Base-by-base conservation (phyloP, 2,888 invertebrate genomes). In the Agapetus fuscipes region DNA sequence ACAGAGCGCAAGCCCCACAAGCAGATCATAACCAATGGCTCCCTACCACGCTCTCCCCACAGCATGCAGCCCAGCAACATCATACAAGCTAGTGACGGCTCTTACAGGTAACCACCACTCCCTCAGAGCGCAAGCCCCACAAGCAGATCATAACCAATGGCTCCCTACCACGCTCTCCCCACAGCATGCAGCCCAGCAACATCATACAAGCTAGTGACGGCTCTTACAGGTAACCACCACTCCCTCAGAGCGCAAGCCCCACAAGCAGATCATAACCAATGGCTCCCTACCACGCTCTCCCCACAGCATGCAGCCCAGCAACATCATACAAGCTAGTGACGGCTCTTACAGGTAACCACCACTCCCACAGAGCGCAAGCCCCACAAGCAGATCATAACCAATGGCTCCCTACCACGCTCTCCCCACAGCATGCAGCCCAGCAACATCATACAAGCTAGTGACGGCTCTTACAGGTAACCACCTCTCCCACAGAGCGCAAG, bases 21-120 rank as follows among this genome's bases (percentile, higher is more conserved):
- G 52, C 76, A 77, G 51, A 91, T 91, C 40, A 91, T 87, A 57
- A 91, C 91, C 0, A 91, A 91, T 55, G 91, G 91, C 1, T 90
- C 90, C 0, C 61, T 91, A 30, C 88, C 91, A 0, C 65, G 85
- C 13, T 84, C 83, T 34, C 60, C 61, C 1, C 50, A 63, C 38
- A 66, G 61, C 54, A 66, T n/a, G n/a, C n/a, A n/a, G n/a, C n/a
- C n/a, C n/a, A n/a, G n/a, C 0, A 70, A 70, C 51, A 65, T 70
- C 36, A 61, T 70, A 5, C 66, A 69, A 41, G 67, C 68, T 38
- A 68, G 62, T 52, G 70, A 70, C 6, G 70, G 70, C 5, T 69
- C 64, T 52, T 70, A 63, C 46, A 69, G 66, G 69, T 69, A 37
- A 60, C 17, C 26, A 14, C 13, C 27, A 46, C 36, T 4, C 25